A percentile compares a stretch with the other conserved stretches of the same genome.
Conservation (phyloP, 2,797 vertebrate species). For the Parotocinclus haroldoi region DNA sequence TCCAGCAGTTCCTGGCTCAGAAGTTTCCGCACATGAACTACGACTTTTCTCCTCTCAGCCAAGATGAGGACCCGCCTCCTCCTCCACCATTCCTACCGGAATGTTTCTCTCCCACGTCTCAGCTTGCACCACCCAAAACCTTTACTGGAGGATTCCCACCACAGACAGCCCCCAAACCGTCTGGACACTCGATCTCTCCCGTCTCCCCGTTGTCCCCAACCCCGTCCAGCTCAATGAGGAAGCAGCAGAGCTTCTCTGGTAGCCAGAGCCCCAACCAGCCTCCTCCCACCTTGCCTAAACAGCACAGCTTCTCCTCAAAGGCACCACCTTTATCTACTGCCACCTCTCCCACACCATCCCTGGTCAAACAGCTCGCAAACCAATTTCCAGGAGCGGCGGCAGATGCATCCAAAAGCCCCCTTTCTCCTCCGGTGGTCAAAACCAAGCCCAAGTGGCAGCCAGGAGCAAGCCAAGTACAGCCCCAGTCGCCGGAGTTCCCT, state of each 20-base stretch:
- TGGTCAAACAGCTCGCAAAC: constrained; percentile 89
- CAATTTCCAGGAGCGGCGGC: constrained; percentile 79
- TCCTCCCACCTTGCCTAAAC: constrained; percentile 85
- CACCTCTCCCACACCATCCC: constrained; percentile 69
- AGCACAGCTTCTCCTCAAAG: constrained; percentile 84
- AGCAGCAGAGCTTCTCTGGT: constrained; percentile 79
- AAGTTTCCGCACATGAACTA: constrained; percentile 84
- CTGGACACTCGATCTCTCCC: constrained; percentile 55
- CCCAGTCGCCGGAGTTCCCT: constrained; percentile 84
- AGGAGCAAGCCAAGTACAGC: constrained; percentile 59
- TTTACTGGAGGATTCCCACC: constrained; percentile 70
- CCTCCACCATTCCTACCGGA: constrained; percentile 44
- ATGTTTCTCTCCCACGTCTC: constrained; percentile 67
- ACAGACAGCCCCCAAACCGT: constrained; percentile 70
- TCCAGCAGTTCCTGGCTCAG: constrained; percentile 74
- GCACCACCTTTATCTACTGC: constrained; percentile 69
- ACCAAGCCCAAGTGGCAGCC: constrained; percentile 94
- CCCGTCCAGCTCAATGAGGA: constrained; percentile 63
- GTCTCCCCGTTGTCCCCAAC: constrained; percentile 59
- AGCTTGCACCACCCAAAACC: constrained; percentile 79
- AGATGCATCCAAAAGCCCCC: constrained; percentile 70
- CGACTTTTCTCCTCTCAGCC: constrained; percentile 52
- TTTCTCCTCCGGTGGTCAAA: constrained; percentile 91
- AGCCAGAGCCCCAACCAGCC: constrained; percentile 73
- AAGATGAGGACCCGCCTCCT: constrained; percentile 44